Evolutionary conservation across 2,113 vertebrate genomes (phyloP), one percentile per base, ranked within the genome.

Genomic region (Platysteira castanea): DNA sequence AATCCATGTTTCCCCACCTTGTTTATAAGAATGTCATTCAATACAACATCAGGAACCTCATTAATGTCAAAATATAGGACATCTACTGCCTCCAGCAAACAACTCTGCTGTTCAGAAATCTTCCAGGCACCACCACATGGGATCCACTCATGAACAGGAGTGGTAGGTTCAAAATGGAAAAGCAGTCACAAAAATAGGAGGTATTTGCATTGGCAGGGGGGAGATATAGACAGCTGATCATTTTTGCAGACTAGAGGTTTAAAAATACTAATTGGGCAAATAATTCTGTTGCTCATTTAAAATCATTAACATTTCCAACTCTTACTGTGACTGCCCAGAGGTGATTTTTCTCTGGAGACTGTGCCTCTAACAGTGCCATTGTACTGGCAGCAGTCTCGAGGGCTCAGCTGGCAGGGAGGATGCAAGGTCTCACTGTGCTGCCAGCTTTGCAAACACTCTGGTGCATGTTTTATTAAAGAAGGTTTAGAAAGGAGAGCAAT

Each of bases 21-120:
- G 37, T 81, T 91, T 78, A 20, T 64, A 80, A 70, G 68, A 74
- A 73, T 49, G 39, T 57, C 20, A 70, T 57, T 84, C 13, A 20
- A 70, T 46, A 59, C 57, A 83, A 83, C 7, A 3, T 53, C 54
- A 61, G 64, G 13, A 91, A 63, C 23, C 28, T 59, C 81, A 50
- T 53, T 89, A 92, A 86, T 78, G 64, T 87, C 20, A 95, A 90
- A 96, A 93, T 90, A 89, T 63, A 92, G 91, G 80, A 87, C 96
- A 95, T 59, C 26, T 15, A 80, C 26, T 63, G 87, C 95, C 84
- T 69, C 35, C 86, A 97, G 86, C 83, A 86, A 77, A 74, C 27
- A 42, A 59, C 39, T 80, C 50, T 80, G 67, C 50, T 90, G 24
- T 42, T 92, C 41, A 84, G 47, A 90, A 88, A 86, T 24, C 63